These are phyloP conservation scores for Forbesichthys agassizii DNA, from an alignment of 2,113 vertebrate species.

Conservation along the genomic window DNA sequence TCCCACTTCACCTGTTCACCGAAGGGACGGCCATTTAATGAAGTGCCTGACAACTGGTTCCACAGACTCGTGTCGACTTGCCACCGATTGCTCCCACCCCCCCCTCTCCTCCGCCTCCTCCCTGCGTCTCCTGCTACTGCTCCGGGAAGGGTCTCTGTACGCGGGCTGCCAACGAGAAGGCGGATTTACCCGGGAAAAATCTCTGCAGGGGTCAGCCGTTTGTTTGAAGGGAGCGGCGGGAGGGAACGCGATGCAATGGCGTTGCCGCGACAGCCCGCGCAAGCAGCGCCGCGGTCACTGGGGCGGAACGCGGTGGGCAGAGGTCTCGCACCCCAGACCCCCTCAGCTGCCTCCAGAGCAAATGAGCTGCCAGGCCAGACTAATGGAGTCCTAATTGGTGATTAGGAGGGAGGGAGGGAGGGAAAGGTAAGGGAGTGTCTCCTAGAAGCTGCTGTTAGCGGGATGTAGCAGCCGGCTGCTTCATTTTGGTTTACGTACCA, in stretches of 20 bases:
- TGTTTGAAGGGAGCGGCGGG: constrained; percentile 69
- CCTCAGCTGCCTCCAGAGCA: constrained; percentile 83
- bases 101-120: constrained; percentile 49
- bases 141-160: constrained; percentile 59
- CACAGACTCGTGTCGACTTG: constrained; percentile 78
- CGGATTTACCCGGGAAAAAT: constrained; percentile 83
- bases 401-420: constrained; percentile 88
- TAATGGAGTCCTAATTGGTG: constrained; percentile 99
- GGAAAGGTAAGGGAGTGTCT: constrained; percentile 72
- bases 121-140: constrained; percentile 71
- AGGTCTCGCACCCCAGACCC: constrained; percentile 83
- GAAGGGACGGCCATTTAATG: constrained; percentile 93
- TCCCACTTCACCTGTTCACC: constrained; percentile 83
- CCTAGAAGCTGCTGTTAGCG: constrained; percentile 49
- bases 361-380: constrained; percentile 93
- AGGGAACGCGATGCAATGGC: constrained; percentile 33
- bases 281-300: constrained; percentile 68
- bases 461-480: constrained; percentile 68
- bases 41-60: constrained; percentile 90
- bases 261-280: constrained; percentile 79
- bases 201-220: constrained; percentile 82
- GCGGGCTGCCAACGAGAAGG: constrained; percentile 78
- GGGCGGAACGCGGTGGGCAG: constrained; percentile 85
- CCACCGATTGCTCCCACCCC: constrained; percentile 68
- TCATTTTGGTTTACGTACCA: constrained; percentile 50